phyloP scores from a whole-genome alignment of 2,113 vertebrate genomes.

The Panthera leo region DNA sequence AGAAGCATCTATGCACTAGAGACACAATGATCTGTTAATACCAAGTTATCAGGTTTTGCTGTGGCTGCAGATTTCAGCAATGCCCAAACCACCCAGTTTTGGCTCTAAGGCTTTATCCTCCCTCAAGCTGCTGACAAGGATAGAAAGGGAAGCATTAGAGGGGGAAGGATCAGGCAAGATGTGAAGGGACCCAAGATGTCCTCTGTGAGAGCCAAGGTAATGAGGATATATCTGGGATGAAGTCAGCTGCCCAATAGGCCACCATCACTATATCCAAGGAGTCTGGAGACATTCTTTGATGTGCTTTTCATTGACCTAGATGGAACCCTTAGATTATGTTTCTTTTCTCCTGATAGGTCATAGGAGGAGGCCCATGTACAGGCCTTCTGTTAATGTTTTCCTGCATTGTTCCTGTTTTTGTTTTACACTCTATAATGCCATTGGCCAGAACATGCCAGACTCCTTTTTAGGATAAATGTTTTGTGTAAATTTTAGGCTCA shows the following conservation, averaged over 20 bases:
- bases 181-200: not conserved
- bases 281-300: not conserved
- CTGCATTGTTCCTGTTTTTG: not conserved
- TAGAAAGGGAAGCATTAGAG: constrained; percentile 21
- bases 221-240: not conserved
- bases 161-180: not conserved
- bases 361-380: not conserved
- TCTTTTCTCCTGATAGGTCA: not conserved
- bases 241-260: not conserved
- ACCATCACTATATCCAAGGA: not conserved
- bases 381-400: constrained; percentile 29
- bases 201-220: not conserved
- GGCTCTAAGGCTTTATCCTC: constrained; percentile 46
- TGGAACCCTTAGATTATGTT: not conserved
- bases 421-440: too few species aligned
- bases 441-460: not conserved
- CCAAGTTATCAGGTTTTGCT: constrained; percentile 68
- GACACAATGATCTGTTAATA: constrained; percentile 55
- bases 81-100: constrained; percentile 60
- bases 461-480: not conserved
- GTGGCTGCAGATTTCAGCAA: constrained; percentile 54
- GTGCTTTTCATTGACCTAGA: not conserved
- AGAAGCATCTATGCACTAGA: constrained; percentile 30
- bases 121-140: constrained; percentile 59
- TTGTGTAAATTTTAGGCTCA: not conserved